Evolutionary conservation across 2,113 vertebrate genomes (phyloP).

Genomic region (Trematomus loennbergii): DNA sequence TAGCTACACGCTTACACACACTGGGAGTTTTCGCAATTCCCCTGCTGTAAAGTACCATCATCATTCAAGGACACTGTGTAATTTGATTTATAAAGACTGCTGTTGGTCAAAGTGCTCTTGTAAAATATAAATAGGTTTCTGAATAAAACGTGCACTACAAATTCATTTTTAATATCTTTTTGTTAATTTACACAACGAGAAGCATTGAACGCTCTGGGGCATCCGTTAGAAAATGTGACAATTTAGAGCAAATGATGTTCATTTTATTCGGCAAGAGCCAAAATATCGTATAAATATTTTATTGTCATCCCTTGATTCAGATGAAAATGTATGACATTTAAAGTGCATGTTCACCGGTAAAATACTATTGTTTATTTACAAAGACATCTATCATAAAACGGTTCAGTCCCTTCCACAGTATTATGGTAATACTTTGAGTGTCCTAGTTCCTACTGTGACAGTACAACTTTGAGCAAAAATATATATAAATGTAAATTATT

Average conservation of each 20-base stretch:
- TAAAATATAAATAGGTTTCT: slow-evolving; percentile 38
- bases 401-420: not conserved
- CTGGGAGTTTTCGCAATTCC: slow-evolving; percentile 4
- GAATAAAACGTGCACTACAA: slow-evolving; percentile 33
- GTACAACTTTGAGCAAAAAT: not conserved
- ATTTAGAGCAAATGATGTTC: slow-evolving; percentile 10
- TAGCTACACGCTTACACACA: slow-evolving; percentile 3
- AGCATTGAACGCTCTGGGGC: not conserved
- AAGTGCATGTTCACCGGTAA: not conserved
- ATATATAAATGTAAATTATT: slow-evolving; percentile 23
- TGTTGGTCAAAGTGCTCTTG: slow-evolving; percentile 46
- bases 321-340: slow-evolving; percentile 9
- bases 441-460: not conserved
- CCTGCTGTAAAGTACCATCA: slow-evolving; percentile 23
- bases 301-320: slow-evolving; percentile 3
- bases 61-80: slow-evolving; percentile 58
- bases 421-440: not conserved
- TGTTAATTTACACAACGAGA: slow-evolving; percentile 8
- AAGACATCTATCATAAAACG: slow-evolving; percentile 4
- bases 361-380: slow-evolving; percentile 1
- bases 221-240: slow-evolving; percentile 27
- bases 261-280: not conserved
- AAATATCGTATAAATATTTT: slow-evolving; percentile 17
- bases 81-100: slow-evolving; percentile 55
- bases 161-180: slow-evolving; percentile 15